These are phyloP conservation scores for Meteorus colon DNA, from an alignment of 2,888 invertebrate genomes.

Conservation along the genomic window DNA sequence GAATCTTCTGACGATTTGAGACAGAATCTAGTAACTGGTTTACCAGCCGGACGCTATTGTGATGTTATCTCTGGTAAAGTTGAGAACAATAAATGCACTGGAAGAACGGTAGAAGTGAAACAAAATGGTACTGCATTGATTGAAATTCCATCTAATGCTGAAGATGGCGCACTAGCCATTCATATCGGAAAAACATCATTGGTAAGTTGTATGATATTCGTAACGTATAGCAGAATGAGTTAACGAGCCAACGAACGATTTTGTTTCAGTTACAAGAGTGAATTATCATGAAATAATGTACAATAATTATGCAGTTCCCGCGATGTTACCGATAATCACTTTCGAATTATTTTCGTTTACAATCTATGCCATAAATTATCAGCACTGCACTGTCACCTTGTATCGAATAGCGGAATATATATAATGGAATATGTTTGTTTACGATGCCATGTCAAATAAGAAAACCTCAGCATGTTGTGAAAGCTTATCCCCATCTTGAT, in stretches of 20 bases:
- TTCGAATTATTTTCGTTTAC: no score
- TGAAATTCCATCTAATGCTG: slow-evolving; percentile 74
- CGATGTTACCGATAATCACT: no score
- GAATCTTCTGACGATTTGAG: slow-evolving; percentile 78
- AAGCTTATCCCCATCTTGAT: no score
- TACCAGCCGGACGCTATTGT: slow-evolving; percentile 87
- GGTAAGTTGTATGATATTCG: background rate
- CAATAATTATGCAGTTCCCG: no score
- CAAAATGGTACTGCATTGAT: slow-evolving; percentile 78
- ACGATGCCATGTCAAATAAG: no score
- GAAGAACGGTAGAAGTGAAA: slow-evolving; percentile 78
- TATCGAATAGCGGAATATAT: no score
- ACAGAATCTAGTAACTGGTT: slow-evolving; percentile 78
- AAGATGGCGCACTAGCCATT: slow-evolving; percentile 83
- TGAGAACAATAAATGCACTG: slow-evolving; percentile 78
- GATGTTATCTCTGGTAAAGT: slow-evolving; percentile 86
- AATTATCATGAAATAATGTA: background rate
- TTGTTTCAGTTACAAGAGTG: slow-evolving; percentile 30
- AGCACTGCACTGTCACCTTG: no score
- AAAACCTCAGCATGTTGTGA: no score
- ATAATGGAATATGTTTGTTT: no score
- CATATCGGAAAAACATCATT: slow-evolving; percentile 70
- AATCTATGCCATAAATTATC: no score
- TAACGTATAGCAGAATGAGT: no score
- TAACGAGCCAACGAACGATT: background rate